Evolutionary conservation across 2,797 vertebrate species (phyloP).

Genomic region (Buphagus erythrorhynchus): DNA sequence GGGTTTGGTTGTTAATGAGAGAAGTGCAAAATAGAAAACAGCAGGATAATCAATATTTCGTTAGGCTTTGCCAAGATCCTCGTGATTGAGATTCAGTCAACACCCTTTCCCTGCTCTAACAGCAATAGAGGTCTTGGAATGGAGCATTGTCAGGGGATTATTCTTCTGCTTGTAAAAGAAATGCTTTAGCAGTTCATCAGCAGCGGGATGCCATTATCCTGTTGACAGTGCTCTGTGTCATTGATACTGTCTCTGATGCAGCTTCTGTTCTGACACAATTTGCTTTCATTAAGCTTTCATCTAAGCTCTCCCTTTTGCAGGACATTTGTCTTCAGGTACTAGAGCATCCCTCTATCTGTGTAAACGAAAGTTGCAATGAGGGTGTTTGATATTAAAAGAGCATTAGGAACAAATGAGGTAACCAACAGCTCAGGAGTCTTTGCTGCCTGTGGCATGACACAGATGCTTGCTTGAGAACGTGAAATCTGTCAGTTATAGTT

Average conservation of each 20-base stretch:
- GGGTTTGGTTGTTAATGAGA: not conserved
- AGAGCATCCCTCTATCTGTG: not conserved
- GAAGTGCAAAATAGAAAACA: not conserved
- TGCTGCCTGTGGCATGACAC: not conserved
- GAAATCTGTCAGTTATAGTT: slow-evolving; percentile 3
- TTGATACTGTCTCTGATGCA: not conserved
- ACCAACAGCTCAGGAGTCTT: not conserved
- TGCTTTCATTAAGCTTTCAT: not conserved
- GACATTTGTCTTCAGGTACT: not conserved
- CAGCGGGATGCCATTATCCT: not conserved
- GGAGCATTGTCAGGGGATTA: slow-evolving; percentile 31
- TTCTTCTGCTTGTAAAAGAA: slow-evolving; percentile 46
- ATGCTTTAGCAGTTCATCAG: slow-evolving; percentile 36
- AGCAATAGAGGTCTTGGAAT: not conserved
- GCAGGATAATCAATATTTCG: not conserved
- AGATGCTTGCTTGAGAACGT: not conserved
- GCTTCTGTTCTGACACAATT: not conserved
- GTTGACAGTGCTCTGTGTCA: slow-evolving; percentile 42
- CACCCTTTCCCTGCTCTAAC: not conserved
- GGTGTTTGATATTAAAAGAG: not conserved
- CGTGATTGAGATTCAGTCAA: not conserved
- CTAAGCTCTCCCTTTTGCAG: not conserved
- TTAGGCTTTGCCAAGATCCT: not conserved
- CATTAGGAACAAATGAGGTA: not conserved
- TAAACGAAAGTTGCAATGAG: not conserved